Conservation (phyloP, 2,113 vertebrate genomes). For the Brachirus orientalis region DNA sequence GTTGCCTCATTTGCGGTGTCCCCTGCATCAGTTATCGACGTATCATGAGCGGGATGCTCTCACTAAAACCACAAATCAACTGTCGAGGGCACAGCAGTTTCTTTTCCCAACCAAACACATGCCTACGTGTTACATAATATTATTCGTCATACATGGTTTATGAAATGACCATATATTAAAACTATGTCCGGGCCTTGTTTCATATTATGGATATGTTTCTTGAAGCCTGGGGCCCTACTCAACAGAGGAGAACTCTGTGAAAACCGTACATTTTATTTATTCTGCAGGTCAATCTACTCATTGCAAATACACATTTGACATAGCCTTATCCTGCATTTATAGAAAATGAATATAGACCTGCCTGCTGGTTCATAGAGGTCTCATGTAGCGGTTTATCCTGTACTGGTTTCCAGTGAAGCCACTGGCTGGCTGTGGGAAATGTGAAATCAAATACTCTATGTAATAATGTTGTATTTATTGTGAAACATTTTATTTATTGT, state of each 20-base stretch:
- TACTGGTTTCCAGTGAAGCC: slow-evolving; percentile 64
- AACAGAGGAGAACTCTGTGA: not conserved
- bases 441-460: slow-evolving; percentile 42
- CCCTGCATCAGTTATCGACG: too few species aligned
- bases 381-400: slow-evolving; percentile 55
- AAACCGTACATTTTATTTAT: slow-evolving; percentile 21
- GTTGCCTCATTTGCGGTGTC: too few species aligned
- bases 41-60: not conserved
- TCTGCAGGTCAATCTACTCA: slow-evolving; percentile 11
- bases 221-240: too few species aligned
- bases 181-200: not conserved
- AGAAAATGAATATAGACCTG: slow-evolving; percentile 31
- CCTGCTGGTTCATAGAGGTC: slow-evolving; percentile 66
- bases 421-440: slow-evolving; percentile 66
- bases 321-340: slow-evolving; percentile 51
- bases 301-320: slow-evolving; percentile 13
- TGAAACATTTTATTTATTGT: slow-evolving; percentile 59
- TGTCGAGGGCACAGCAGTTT: not conserved
- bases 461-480: slow-evolving; percentile 67
- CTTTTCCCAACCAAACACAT: slow-evolving; percentile 9
- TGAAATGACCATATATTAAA: slow-evolving; percentile 12
- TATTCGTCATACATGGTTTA: slow-evolving; percentile 9
- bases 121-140: slow-evolving; percentile 2
- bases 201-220: too few species aligned
- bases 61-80: not conserved